A percentile compares a stretch with the other conserved stretches of the same genome.
phyloP scores from a whole-genome alignment of 2,888 invertebrate species.

The Tortricodes alternella region DNA sequence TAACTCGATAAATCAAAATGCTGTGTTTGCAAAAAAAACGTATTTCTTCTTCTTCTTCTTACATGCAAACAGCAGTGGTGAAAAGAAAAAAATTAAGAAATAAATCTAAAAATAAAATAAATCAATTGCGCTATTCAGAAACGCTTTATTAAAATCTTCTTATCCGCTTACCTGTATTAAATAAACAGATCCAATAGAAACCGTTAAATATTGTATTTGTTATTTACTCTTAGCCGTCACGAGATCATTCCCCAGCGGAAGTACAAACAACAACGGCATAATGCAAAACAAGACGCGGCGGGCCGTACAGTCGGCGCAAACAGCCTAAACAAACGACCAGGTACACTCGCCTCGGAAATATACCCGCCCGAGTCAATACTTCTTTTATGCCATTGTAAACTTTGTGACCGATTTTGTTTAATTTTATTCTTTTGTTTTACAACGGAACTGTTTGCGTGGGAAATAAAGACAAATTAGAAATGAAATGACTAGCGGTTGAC shows the following conservation, averaged over 20 bases:
- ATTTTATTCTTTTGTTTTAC: conserved; percentile 17
- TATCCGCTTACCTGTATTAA: neutral
- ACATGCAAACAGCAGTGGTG: too few relatives aligned
- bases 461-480: neutral
- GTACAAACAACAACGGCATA: conserved; percentile 14
- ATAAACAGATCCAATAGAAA: neutral
- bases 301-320: conserved; percentile 16
- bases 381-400: conserved; percentile 21
- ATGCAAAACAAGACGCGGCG: conserved; percentile 27
- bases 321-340: conserved; percentile 29
- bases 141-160: neutral
- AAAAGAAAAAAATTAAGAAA: too few relatives aligned
- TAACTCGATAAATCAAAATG: too few relatives aligned
- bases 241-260: neutral
- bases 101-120: neutral
- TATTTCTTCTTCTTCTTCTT: too few relatives aligned
- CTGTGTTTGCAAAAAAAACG: too few relatives aligned
- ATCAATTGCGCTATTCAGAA: neutral
- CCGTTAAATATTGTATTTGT: conserved; percentile 11
- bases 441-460: neutral
- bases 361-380: conserved; percentile 23
- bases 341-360: conserved; percentile 9
- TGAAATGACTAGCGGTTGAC: neutral
- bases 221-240: conserved; percentile 11
- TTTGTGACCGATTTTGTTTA: conserved; percentile 20